Evolutionary conservation across 1,140 invertebrate genomes (phyloP), one percentile per base, ranked within the genome.

Genomic region (Drosophila baimaii): DNA sequence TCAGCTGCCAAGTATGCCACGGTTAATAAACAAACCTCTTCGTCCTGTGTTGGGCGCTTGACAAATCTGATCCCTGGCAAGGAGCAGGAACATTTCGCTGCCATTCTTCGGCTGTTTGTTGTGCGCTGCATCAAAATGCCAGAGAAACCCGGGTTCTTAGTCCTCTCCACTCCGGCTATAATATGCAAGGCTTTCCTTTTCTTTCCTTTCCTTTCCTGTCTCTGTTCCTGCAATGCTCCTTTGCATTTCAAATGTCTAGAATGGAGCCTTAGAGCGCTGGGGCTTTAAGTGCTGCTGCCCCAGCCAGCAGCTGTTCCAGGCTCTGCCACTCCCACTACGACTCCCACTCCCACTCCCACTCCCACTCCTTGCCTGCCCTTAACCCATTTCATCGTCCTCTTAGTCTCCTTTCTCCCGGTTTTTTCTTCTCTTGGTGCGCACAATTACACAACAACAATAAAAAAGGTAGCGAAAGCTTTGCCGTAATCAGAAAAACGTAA

Each of bases 401-500:
- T 69, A 44, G 64, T 52, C 74, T 63, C 51, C 51, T 23, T 54
- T 75, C 43, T 56, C 52, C 33, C 25, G 33, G 33, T 47, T 57
- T 84, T 57, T 23, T 41, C 44, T 57, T 69, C 47, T 74, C 74
- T 81, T 57, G 56, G 78, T 83, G 79, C 83, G 83, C 83, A 86
- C 83, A 86, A 86, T 86, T 86, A 86, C 83, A 66, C 83, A 86
- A 74, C 79, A 88, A 86, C 77, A 88, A 83, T 58, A 58, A 64
- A 66, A 54, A 43, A 68, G 63, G 59, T 51, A 73, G 47, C 59
- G 29, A 57, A 54, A 63, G 68, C 77, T 44, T 77, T 62, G 77
- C 59, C 68, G 84, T 86, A 86, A 86, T 86, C 83, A 88, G 83
- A 83, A 86, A 88, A 86, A 88, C 83, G 83, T 86, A 86, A 86